Evolutionary conservation across 2,888 invertebrate genomes (phyloP), one percentile per base, ranked within the genome.

Genomic region (Oscheius sp.): DNA sequence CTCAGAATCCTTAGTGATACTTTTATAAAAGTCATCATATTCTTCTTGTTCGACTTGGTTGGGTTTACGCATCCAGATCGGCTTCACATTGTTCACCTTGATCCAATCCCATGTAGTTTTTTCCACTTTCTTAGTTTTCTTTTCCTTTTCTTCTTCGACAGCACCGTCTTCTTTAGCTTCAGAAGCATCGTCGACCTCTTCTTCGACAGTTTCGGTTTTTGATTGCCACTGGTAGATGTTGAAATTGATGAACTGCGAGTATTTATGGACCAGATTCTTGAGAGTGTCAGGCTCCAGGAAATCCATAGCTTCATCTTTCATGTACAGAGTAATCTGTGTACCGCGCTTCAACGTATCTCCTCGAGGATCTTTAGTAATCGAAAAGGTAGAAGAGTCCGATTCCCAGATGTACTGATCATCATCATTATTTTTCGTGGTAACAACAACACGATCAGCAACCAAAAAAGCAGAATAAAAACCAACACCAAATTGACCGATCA

Each of bases 101-200:
- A 94, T 93, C 98, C 98, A 99, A 89, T 99, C 97, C 95, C 96
- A 98, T 29, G 95, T 92, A 0, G 98, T 99, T 89, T 96, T 96
- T 80, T 95, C 93, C 0, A 95, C 75, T 74, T 77, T 84, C 82
- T 86, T 88, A 49, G 84, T 85, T 75, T 85, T 87, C 76, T 84
- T 82, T 63, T 84, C 84, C 69, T 84, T 80, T 70, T 85, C 84
- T 71, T 86, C 85, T 43, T 84, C 83, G 53, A 83, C 85, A 16
- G 77, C 84, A 69, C 85, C 84, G 66, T 89, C 88, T 64, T 89
- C 85, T 29, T 87, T 84, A 13, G 85, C 80, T 27, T 89, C 90
- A 53, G 91, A 91, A 52, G 91, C 91, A 18, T 92, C 92, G 35
- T 92, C 91, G 35, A 90, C 88, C 55, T 92, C 92, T 83, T 93